phyloP scores from a whole-genome alignment of 1,140 invertebrate species.

The Anastrepha ludens region DNA sequence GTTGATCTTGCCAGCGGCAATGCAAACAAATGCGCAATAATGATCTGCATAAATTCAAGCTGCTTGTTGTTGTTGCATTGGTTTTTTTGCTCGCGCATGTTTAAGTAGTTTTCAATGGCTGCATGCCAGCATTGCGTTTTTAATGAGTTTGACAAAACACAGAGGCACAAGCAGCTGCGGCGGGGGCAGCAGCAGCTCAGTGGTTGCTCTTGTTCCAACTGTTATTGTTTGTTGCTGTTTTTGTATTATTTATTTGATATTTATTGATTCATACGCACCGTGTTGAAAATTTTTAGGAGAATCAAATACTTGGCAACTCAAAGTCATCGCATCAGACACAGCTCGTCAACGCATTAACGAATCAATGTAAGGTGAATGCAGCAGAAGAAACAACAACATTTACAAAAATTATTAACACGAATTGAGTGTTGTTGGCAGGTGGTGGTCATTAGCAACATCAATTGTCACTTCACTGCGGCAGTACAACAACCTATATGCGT shows the following conservation, averaged over 20 bases:
- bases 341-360: slow-evolving; percentile 37
- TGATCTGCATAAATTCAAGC: slow-evolving; percentile 28
- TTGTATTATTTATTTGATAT: slow-evolving; percentile 7
- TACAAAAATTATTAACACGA: background rate
- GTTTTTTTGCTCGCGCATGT: background rate
- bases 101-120: slow-evolving; percentile 6
- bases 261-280: background rate
- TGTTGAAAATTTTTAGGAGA: background rate
- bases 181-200: background rate
- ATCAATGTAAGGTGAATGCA: background rate
- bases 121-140: background rate
- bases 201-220: background rate
- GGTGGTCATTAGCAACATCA: slow-evolving; percentile 29
- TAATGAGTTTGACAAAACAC: slow-evolving; percentile 27
- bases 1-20: slow-evolving; percentile 8
- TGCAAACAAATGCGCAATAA: slow-evolving; percentile 23
- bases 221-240: background rate
- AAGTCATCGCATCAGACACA: slow-evolving; percentile 17
- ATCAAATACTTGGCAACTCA: background rate
- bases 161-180: background rate
- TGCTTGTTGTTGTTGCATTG: background rate
- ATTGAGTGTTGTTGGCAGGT: slow-evolving; percentile 31
- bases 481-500: background rate
- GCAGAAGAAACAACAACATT: background rate
- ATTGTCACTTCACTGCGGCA: slow-evolving; percentile 7